Conservation (phyloP, 2,113 vertebrate species). For the Isichthys henryi region DNA sequence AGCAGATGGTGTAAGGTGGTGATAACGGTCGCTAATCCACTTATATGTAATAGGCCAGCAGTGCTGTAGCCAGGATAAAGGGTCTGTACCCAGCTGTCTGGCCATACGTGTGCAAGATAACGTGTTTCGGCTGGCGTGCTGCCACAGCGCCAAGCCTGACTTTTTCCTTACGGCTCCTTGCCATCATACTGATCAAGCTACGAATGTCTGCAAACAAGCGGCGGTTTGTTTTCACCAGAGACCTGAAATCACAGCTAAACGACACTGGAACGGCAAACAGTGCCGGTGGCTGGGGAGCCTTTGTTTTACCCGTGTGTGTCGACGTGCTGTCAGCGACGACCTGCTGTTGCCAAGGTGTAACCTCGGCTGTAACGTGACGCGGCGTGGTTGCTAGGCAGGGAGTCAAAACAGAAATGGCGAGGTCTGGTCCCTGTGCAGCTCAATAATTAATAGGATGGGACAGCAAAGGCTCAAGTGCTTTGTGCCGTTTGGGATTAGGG, state of each 20-base stretch:
- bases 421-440: constrained; percentile 26
- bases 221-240: not conserved
- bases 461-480: not conserved
- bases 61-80: constrained; percentile 27
- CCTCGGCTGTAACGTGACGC: constrained; percentile 41
- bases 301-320: constrained; percentile 17
- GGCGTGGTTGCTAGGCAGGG: constrained; percentile 55
- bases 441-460: constrained; percentile 50
- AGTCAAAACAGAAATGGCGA: constrained; percentile 20
- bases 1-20: constrained; percentile 52
- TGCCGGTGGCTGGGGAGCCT: not conserved
- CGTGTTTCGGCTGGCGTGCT: not conserved
- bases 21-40: constrained; percentile 46
- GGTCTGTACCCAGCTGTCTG: not conserved
- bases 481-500: not conserved
- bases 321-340: constrained; percentile 29
- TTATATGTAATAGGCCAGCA: constrained; percentile 44
- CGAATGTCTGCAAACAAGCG: not conserved
- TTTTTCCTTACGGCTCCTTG: not conserved
- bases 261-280: not conserved
- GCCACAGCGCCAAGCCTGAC: not conserved
- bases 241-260: not conserved
- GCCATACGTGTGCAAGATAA: not conserved
- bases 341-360: constrained; percentile 47
- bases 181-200: not conserved